Base-by-base conservation (phyloP, 2,797 vertebrate genomes). In the Chelidonichthys spinosus region DNA sequence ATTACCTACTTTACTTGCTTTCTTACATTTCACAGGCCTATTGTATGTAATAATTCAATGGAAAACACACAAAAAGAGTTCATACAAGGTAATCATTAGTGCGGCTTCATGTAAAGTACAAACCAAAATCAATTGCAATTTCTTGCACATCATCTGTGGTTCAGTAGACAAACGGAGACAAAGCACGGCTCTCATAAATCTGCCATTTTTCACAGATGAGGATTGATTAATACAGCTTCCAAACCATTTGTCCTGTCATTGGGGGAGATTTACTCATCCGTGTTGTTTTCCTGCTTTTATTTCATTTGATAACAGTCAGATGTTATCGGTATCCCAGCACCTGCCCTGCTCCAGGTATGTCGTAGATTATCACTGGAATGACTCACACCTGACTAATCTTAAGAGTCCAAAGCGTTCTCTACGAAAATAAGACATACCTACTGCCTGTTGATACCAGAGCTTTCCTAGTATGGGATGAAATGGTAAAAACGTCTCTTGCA, bases 161-260 rank as follows among this genome's bases (percentile, higher is more conserved):
- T 76, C 74, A 65, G 63, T 46, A 58, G 78, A 72, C 78, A 75
- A 78, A 74, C 69, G 64, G 47, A 74, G 68, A 78, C 36, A 76
- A 78, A 75, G 40, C 42, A 42, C 63, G 15, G 36, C 47, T 55
- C 55, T 76, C 72, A 78, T 85, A 69, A 85, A 87, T 84, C 79
- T 81, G 76, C 35, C 63, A 65, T 79, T 79, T 76, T 67, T 67
- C 11, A 69, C 76, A 79, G 68, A 90, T 71, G 54, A 74, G 76
- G 78, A 74, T 74, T 85, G 84, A 91, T 91, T 91, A 89, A 88
- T 87, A 79, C 84, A 82, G 81, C 81, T 72, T 74, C 71, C 65
- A 69, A 74, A 71, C 74, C 79, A 88, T 91, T 87, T 82, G 74
- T 69, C 62, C 66, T 68, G 82, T 72, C 79, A 82, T 25, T 11